Evolutionary conservation across 53 echinoderm and acorn worm genomes (phyloP).

Genomic region (Paracentrotus lividus): DNA sequence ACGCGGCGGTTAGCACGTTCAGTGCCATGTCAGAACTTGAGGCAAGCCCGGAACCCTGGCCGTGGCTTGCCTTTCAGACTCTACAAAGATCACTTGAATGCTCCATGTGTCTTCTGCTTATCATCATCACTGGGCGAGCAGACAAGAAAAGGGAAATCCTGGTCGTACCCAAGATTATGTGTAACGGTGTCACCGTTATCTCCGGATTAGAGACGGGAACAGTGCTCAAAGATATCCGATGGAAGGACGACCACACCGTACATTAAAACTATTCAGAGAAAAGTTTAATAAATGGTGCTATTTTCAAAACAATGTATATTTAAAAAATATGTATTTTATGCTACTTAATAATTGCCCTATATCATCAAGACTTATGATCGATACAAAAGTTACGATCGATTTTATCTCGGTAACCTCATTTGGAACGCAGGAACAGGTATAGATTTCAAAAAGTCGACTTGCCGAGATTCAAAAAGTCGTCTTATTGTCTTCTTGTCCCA

Average conservation of each 20-base stretch:
- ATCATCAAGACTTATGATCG: too few relatives aligned
- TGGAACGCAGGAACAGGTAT: too few relatives aligned
- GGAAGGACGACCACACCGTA: neutral
- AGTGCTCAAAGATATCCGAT: slow-evolving; percentile 24
- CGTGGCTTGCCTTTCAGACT: slow-evolving; percentile 78
- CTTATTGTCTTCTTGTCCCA: too few relatives aligned
- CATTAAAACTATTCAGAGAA: neutral
- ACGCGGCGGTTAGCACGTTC: slow-evolving; percentile 72
- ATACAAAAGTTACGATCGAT: too few relatives aligned
- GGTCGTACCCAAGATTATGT: slow-evolving; percentile 64
- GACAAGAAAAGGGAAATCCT: slow-evolving; percentile 74
- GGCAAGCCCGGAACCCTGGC: slow-evolving; percentile 71
- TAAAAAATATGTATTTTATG: too few relatives aligned
- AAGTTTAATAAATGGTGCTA: neutral
- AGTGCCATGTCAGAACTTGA: slow-evolving; percentile 40
- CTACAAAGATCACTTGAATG: slow-evolving; percentile 71
- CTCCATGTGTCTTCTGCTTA: slow-evolving; percentile 75
- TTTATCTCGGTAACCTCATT: too few relatives aligned
- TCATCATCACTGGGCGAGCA: slow-evolving; percentile 76
- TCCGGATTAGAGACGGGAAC: slow-evolving; percentile 42
- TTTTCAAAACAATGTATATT: neutral
- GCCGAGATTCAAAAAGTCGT: too few relatives aligned
- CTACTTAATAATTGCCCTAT: too few relatives aligned
- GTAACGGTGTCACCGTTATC: slow-evolving; percentile 60
- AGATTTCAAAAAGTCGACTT: too few relatives aligned